phyloP scores from a whole-genome alignment of 2,113 vertebrate species.

The Chloropsis hardwickii region DNA sequence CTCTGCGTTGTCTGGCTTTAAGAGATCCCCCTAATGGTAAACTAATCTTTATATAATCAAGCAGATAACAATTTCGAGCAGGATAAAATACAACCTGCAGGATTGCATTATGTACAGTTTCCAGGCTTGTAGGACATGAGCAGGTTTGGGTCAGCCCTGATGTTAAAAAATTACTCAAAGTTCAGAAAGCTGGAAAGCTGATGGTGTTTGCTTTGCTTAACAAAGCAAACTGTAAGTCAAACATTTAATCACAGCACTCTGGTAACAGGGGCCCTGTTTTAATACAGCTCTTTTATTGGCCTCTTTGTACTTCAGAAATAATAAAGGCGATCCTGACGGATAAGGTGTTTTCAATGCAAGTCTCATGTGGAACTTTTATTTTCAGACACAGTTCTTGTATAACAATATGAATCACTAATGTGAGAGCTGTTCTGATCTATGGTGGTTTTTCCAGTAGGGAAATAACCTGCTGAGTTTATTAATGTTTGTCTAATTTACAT shows the following conservation, averaged over 20 bases:
- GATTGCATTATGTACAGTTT: not conserved
- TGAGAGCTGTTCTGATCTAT: constrained; percentile 32
- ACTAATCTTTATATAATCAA: constrained; percentile 1
- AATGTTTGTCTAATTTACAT: constrained; percentile 67
- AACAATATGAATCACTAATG: not conserved
- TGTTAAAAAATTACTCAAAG: not conserved
- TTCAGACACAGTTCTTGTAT: constrained; percentile 17
- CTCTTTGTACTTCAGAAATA: constrained; percentile 55
- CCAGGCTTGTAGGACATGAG: not conserved
- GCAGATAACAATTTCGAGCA: not conserved
- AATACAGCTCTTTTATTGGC: constrained; percentile 56
- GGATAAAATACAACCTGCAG: not conserved
- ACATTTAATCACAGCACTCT: constrained; percentile 45
- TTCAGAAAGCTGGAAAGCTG: constrained; percentile 52
- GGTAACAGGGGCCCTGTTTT: constrained; percentile 2
- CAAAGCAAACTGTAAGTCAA: constrained; percentile 60
- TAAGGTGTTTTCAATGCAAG: constrained; percentile 35
- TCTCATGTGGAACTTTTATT: constrained; percentile 42
- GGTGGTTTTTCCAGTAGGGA: constrained; percentile 42
- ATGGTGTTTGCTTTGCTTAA: constrained; percentile 37
- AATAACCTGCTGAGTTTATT: constrained; percentile 66
- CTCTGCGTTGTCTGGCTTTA: not conserved
- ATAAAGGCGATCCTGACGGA: not conserved
- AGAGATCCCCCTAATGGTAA: not conserved
- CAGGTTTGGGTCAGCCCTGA: not conserved